Percentiles rank a stretch among this genome's conserved stretches.
Evolutionary conservation across 2,888 invertebrate genomes (phyloP).

Genomic region (Rhodophaea formosa): DNA sequence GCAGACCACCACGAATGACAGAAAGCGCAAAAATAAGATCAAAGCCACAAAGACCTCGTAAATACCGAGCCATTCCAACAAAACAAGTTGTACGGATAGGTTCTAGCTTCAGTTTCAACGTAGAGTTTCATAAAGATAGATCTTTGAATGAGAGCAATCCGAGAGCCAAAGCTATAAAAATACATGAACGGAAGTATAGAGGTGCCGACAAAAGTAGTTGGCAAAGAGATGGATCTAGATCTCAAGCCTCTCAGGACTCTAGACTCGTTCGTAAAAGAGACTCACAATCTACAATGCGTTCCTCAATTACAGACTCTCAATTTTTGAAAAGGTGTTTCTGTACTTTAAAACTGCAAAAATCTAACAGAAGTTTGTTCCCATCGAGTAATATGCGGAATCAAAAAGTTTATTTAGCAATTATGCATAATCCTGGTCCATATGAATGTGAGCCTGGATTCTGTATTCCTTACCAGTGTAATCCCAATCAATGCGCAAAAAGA

Average conservation of each 20-base stretch:
- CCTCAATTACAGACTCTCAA: too few species aligned
- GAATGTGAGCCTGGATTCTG: background rate
- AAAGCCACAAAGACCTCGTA: background rate
- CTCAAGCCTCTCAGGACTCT: background rate
- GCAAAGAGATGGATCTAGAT: background rate
- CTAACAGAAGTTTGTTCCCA: background rate
- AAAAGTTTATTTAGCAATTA: slow-evolving; percentile 1
- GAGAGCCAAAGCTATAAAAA: background rate
- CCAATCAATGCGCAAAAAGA: slow-evolving; percentile 33
- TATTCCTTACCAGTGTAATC: slow-evolving; percentile 31
- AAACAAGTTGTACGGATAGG: slow-evolving; percentile 39
- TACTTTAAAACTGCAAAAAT: slow-evolving; percentile 15
- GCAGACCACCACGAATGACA: background rate
- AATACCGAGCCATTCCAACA: too few species aligned
- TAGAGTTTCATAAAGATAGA: slow-evolving; percentile 38
- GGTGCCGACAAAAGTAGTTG: background rate
- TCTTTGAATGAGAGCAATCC: background rate
- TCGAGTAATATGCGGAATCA: background rate
- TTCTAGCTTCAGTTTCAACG: slow-evolving; percentile 41
- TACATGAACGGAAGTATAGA: background rate
- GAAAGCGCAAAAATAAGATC: background rate
- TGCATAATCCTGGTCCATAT: background rate
- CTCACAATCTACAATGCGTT: slow-evolving; percentile 20
- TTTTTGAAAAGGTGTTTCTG: slow-evolving; percentile 7
- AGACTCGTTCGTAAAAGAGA: slow-evolving; percentile 15